A percentile compares a stretch with the other conserved stretches of the same genome.
These are phyloP conservation scores for Ranitomeya variabilis DNA, from an alignment of 2,113 vertebrate genomes.

Conservation along the genomic window DNA sequence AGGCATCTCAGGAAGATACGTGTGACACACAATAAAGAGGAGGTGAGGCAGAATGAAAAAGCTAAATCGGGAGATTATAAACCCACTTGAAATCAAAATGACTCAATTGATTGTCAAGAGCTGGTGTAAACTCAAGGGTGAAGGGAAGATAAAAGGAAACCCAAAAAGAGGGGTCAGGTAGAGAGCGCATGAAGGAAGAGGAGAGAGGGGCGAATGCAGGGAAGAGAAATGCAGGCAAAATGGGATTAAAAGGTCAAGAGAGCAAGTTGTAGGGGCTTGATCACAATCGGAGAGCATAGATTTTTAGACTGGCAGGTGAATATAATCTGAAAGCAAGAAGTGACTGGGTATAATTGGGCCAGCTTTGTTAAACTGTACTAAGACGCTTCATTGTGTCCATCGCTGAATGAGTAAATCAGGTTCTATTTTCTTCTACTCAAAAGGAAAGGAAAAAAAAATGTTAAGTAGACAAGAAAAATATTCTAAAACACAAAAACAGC, in stretches of 20 bases:
- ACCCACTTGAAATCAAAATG: slow-evolving; percentile 25
- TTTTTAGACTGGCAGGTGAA: slow-evolving; percentile 18
- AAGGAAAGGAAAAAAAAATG: background rate
- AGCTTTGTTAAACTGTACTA: slow-evolving; percentile 9
- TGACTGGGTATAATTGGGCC: slow-evolving; percentile 9
- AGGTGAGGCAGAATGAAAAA: background rate
- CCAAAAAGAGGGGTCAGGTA: slow-evolving; percentile 36
- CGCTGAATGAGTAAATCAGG: background rate
- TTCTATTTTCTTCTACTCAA: background rate
- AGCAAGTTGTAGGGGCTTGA: slow-evolving; percentile 27
- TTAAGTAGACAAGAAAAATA: background rate
- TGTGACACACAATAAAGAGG: background rate
- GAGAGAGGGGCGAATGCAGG: background rate
- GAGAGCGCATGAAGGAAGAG: slow-evolving; percentile 6
- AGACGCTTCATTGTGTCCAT: background rate
- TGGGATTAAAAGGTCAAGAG: slow-evolving; percentile 19
- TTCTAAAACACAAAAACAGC: background rate
- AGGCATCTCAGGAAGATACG: background rate
- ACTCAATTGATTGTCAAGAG: slow-evolving; percentile 21
- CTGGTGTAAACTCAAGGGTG: slow-evolving; percentile 12
- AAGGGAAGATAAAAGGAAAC: slow-evolving; percentile 11
- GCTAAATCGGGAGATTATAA: slow-evolving; percentile 16
- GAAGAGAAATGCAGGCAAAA: slow-evolving; percentile 14
- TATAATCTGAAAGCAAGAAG: slow-evolving; percentile 8
- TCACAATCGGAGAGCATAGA: background rate